Base-by-base conservation (phyloP, 2,113 vertebrate species). In the Aplodontia rufa region DNA sequence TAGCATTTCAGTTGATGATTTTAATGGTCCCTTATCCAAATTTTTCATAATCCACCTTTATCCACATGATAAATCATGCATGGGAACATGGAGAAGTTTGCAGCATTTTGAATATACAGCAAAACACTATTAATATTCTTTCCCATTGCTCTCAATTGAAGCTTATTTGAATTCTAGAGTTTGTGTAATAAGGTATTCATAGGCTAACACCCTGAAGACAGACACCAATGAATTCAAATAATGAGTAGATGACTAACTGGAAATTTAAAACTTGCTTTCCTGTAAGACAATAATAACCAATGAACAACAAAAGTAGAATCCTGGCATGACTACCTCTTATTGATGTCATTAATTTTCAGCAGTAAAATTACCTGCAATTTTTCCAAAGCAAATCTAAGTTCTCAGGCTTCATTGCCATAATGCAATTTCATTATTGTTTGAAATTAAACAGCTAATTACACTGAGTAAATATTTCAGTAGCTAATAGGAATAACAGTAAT, bases 121-220 rank as follows among this genome's bases (percentile, higher is more conserved):
- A 66, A 87, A 88, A n/a, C 51, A 47, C 10, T 35, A 79, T 62
- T 85, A 62, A 51, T 60, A 71, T 80, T 62, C 19, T 26, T 68
- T 30, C 28, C 55, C 40, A 47, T 75, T 12, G n/a, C 47, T 66
- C 20, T 62, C 66, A 96, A 53, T 14, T n/a, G n/a, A n/a, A 68
- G 12, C 69, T 81, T 64, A 74, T 93, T 95, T 91, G 42, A 93
- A 80, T 90, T 93, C 19, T 85, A 80, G 84, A 58, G 30, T 93
- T 83, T 91, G 40, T 42, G 12, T 69, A 94, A 53, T 81, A 86
- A 89, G 51, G 90, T 78, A 90, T 32, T 2, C 30, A 71, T 20
- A n/a, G 79, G 53, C 32, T 87, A 90, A 62, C 8, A 75, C 2
- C 28, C 49, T 72, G 45, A 90, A 93, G 58, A 80, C 2, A 71